phyloP scores from a whole-genome alignment of 2,888 invertebrate species.

The Scaptomyza flava region DNA sequence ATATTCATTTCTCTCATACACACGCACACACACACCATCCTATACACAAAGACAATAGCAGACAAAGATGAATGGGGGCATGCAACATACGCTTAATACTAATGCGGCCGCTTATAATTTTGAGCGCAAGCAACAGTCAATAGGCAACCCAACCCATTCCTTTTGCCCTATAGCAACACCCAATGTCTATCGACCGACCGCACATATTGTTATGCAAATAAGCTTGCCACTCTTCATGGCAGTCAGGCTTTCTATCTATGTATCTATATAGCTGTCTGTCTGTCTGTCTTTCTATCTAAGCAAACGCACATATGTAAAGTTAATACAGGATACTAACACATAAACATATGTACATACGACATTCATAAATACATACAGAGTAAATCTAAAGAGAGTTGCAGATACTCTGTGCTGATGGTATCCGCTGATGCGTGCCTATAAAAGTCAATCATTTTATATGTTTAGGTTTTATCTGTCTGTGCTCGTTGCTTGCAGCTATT shows the following conservation, averaged over 20 bases:
- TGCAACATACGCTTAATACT: constrained; percentile 22
- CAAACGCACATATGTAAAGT: constrained; percentile 26
- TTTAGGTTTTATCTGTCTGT: constrained; percentile 64
- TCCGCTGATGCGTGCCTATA: constrained; percentile 71
- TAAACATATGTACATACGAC: neutral
- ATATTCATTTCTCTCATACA: too few species aligned
- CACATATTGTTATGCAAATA: constrained; percentile 74
- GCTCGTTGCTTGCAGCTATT: constrained; percentile 32
- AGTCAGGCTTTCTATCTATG: constrained; percentile 24
- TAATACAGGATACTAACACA: constrained; percentile 23
- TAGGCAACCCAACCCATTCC: constrained; percentile 1
- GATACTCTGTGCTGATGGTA: constrained; percentile 19
- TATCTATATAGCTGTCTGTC: constrained; percentile 27
- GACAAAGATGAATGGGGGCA: constrained; percentile 15
- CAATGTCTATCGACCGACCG: constrained; percentile 27
- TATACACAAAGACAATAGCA: neutral
- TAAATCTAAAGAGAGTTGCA: constrained; percentile 11
- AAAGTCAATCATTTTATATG: constrained; percentile 74
- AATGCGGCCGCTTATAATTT: constrained; percentile 47
- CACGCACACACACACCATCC: neutral
- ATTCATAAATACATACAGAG: too few species aligned
- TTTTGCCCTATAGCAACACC: neutral
- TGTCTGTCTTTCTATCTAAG: constrained; percentile 39
- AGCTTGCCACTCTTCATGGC: constrained; percentile 40
- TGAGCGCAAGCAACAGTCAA: constrained; percentile 22